Conservation (phyloP, 2,113 vertebrate species). For the Ammodytes marinus region DNA sequence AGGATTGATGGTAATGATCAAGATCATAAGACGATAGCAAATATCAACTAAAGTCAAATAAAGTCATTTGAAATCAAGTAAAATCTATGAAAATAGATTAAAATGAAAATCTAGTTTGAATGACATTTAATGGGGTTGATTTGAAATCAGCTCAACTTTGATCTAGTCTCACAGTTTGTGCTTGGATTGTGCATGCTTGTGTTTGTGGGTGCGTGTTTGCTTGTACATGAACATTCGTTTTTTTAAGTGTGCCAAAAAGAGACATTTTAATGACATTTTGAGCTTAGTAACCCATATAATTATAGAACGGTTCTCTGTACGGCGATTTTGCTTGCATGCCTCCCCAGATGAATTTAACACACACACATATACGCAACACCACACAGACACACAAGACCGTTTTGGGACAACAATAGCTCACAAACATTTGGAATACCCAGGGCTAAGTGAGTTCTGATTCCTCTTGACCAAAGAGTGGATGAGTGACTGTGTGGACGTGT, state of each 20-base stretch:
- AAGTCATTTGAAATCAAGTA: not conserved
- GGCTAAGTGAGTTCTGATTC: slow-evolving; percentile 57
- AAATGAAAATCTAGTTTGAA: not conserved
- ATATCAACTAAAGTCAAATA: not conserved
- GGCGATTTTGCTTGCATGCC: slow-evolving; percentile 33
- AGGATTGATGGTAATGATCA: not conserved
- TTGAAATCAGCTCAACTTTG: not conserved
- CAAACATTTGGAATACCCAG: slow-evolving; percentile 62
- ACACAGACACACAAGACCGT: not conserved
- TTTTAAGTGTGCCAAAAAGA: not conserved
- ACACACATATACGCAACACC: not conserved
- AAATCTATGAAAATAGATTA: not conserved
- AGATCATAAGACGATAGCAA: too few relatives aligned
- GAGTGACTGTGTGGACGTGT: not conserved
- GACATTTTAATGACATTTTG: slow-evolving; percentile 4
- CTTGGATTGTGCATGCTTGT: not conserved
- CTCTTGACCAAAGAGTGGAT: slow-evolving; percentile 7
- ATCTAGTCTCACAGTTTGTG: not conserved
- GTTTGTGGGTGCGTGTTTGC: not conserved
- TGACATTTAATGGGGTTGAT: not conserved
- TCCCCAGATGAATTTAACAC: slow-evolving; percentile 14
- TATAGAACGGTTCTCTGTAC: slow-evolving; percentile 7
- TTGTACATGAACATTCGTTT: not conserved
- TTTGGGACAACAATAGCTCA: slow-evolving; percentile 51
- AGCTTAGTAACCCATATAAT: slow-evolving; percentile 11